Base-by-base conservation (phyloP, 2,113 vertebrate genomes). In the Crocuta crocuta region DNA sequence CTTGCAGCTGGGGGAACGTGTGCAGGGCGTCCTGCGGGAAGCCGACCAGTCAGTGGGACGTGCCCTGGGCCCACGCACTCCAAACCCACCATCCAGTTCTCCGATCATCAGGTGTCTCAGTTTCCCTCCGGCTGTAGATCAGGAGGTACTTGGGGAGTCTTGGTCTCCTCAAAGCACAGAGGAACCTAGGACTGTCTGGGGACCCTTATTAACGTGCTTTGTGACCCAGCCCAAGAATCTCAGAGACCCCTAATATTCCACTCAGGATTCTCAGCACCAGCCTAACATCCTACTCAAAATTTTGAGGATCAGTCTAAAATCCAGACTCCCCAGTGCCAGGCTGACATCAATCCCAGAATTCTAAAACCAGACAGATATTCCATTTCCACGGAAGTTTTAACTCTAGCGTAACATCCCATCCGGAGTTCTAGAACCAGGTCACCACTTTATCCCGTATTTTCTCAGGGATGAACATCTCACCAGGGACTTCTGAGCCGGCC, bases 1-100 rank as follows among this genome's bases (percentile, higher is more conserved):
- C 97, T 10, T 98, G 97, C 85, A 99, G 99, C 98, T 99, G 99
- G 33, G 99, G 99, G 95, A 99, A 99, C 2, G 99, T 99, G 90
- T 99, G 99, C 97, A 99, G 98, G 82, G 99, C 98, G 70, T 99
- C 99, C 99, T 99, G 97, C 43, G 9, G 63, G 85, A 90, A 81
- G 43, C 58, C 26, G 0, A 70, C 12, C 26, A 13, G 53, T 92
- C 91, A 95, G 63, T 1, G 33, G 82, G 24, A 21, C 9, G 5
- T 35, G 17, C 23, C 68, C 58, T 0, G 73, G 43, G 19, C n/a
- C 58, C 26, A 15, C 17, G 1, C 10, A 16, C 33, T 35, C 48
- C 45, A 73, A 21, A n/a, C 24, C 50, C 66, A 31, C 16, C 45
- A 4, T 11, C 66, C 21, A 10, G 11, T 1, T 10, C 83, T 73